Conservation (phyloP, 2,888 invertebrate genomes). For the Folsomia manolachei region DNA sequence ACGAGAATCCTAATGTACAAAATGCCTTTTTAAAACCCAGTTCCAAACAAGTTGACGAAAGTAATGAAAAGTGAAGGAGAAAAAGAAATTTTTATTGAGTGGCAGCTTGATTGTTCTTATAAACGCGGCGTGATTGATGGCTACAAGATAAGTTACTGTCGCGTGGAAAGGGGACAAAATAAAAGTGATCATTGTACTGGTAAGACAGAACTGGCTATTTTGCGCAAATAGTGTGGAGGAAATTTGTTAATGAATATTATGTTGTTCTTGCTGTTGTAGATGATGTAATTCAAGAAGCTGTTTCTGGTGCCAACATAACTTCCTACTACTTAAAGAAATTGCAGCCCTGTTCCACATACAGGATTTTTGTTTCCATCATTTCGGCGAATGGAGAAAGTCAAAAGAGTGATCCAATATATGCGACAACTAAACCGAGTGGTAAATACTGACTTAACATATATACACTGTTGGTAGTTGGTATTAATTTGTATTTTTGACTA, state of each 20-base stretch:
- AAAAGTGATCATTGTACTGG: conserved; percentile 31
- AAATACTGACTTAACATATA: conserved; percentile 12
- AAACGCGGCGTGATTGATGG: conserved; percentile 69
- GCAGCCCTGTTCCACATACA: conserved; percentile 73
- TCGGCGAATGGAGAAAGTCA: conserved; percentile 58
- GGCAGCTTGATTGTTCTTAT: conserved; percentile 75
- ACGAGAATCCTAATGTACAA: too few species aligned
- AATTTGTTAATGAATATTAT: background rate
- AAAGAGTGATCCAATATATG: conserved; percentile 62
- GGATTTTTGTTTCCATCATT: conserved; percentile 66
- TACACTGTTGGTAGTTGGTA: conserved; percentile 16
- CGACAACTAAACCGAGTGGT: conserved; percentile 60
- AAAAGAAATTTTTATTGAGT: conserved; percentile 64
- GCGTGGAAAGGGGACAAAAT: conserved; percentile 54
- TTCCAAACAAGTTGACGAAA: conserved; percentile 61
- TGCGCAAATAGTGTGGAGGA: background rate
- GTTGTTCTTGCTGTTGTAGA: too few species aligned
- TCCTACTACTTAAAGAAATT: conserved; percentile 56
- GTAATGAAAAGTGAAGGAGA: conserved; percentile 60
- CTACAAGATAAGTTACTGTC: conserved; percentile 73
- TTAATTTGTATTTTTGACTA: too few species aligned
- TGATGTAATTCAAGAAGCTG: conserved; percentile 34
- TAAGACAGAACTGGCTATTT: conserved; percentile 11
- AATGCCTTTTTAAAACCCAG: conserved; percentile 38
- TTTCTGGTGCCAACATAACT: conserved; percentile 39